phyloP scores from a whole-genome alignment of 2,113 vertebrate genomes.

The Aspiorhynchus laticeps region DNA sequence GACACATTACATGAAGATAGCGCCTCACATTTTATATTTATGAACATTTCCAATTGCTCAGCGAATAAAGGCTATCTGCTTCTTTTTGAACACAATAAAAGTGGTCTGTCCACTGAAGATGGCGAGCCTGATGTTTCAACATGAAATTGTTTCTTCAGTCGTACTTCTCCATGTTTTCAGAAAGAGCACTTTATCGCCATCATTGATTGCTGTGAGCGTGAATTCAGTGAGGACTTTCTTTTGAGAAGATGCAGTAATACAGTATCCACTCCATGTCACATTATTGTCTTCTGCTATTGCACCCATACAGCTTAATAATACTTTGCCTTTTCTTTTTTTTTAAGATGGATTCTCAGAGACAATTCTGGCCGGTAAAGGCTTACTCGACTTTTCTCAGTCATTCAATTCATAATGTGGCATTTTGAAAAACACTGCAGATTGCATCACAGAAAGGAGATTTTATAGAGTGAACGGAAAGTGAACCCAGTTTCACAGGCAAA shows the following conservation, averaged over 20 bases:
- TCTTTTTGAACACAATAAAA: slow-evolving; percentile 18
- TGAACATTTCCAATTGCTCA: slow-evolving; percentile 10
- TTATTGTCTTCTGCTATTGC: neutral
- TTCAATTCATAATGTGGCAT: neutral
- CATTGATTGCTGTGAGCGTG: neutral
- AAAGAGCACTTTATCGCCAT: neutral
- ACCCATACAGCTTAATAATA: slow-evolving; percentile 16
- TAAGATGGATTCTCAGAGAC: neutral
- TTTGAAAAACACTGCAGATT: slow-evolving; percentile 8
- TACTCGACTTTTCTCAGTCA: no score
- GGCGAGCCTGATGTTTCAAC: neutral
- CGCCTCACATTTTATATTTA: slow-evolving; percentile 17
- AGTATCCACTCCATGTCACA: neutral
- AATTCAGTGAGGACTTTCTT: neutral
- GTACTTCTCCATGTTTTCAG: slow-evolving; percentile 8
- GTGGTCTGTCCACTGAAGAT: neutral
- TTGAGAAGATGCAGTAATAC: slow-evolving; percentile 2
- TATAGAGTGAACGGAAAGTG: neutral
- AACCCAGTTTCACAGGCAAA: neutral
- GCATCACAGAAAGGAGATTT: slow-evolving; percentile 5
- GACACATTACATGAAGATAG: neutral
- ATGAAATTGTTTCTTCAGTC: neutral
- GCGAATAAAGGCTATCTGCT: neutral
- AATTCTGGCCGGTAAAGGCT: neutral
- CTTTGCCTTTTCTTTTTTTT: neutral